Evolutionary conservation across 2,888 invertebrate species (phyloP), one percentile per base, ranked within the genome.

Genomic region (Drosophila peninsularis): DNA sequence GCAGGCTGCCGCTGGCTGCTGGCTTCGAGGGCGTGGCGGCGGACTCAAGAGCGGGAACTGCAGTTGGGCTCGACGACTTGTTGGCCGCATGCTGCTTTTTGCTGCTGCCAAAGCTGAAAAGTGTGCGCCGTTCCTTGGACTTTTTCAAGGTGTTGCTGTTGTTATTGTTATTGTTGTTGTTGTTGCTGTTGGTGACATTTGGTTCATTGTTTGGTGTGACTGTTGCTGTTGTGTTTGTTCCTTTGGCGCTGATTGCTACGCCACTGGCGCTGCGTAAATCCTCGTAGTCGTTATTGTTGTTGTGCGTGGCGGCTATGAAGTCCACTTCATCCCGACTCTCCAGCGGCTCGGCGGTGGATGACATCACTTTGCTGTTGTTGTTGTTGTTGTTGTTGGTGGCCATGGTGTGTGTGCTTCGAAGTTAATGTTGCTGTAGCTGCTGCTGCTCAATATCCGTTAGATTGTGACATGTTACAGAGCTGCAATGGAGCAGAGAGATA

Each of bases 241-340:
- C 74, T 86, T 82, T 82, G 86, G 70, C 55, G 76, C 50, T 63
- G 54, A 84, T 73, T 52, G 70, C 62, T 24, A 69, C 82, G 21
- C 61, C 73, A 58, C 62, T 76, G 63, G 54, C 78, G 70, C 76
- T 78, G 49, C 75, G 61, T 30, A 90, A 84, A 62, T 82, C 77
- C 45, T 88, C 88, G 58, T 84, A 85, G 7, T 87, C 75, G 21
- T 50, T 50, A 54, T 86, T 50, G 62, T 86, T 86, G 50, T 87
- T 81, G 62, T 82, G 64, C 34, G 75, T 64, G 41, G 68, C 71
- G 9, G 56, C 62, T 32, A 91, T 87, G 71, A 91, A 92, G 80
- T 92, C 92, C 39, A 92, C 91, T 83, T 91, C 92, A 86, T 92
- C 92, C 34, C 77, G 71, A 53, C 82, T 67, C 39, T 73, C 74